Conservation (phyloP, 2,888 invertebrate genomes). For the Blera fallax region DNA sequence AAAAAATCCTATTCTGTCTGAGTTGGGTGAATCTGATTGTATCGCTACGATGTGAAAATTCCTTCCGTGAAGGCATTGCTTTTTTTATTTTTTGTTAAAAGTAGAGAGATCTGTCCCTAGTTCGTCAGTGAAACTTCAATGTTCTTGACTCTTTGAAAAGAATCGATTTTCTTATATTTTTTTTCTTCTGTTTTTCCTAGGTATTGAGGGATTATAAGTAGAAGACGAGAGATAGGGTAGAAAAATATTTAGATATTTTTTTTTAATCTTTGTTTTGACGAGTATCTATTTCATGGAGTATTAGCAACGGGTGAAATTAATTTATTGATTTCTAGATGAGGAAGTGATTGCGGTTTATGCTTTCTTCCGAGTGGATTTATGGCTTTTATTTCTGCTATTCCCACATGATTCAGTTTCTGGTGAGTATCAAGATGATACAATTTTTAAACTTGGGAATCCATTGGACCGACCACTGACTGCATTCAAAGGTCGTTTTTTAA, state of each 20-base stretch:
- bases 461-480: too few species aligned
- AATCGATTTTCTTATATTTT: slow-evolving; percentile 55
- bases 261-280: slow-evolving; percentile 59
- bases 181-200: slow-evolving; percentile 1
- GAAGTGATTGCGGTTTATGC: slow-evolving; percentile 33
- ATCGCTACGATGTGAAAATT: background rate
- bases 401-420: too few species aligned
- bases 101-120: background rate
- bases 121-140: slow-evolving; percentile 32
- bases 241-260: slow-evolving; percentile 41
- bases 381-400: background rate
- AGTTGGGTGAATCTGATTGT: background rate
- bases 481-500: too few species aligned
- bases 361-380: background rate
- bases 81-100: background rate
- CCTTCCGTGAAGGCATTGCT: background rate
- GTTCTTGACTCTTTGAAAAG: slow-evolving; percentile 69
- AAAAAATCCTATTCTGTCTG: slow-evolving; percentile 17
- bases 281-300: slow-evolving; percentile 63
- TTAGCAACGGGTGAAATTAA: slow-evolving; percentile 27
- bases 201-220: slow-evolving; percentile 50
- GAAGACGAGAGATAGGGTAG: background rate
- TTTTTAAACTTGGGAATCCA: too few species aligned
- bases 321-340: slow-evolving; percentile 63
- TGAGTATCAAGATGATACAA: too few species aligned